A percentile compares a stretch with the other conserved stretches of the same genome.
Conservation (phyloP, 92 coral and sea anemone species). For the Desmophyllum pertusum region DNA sequence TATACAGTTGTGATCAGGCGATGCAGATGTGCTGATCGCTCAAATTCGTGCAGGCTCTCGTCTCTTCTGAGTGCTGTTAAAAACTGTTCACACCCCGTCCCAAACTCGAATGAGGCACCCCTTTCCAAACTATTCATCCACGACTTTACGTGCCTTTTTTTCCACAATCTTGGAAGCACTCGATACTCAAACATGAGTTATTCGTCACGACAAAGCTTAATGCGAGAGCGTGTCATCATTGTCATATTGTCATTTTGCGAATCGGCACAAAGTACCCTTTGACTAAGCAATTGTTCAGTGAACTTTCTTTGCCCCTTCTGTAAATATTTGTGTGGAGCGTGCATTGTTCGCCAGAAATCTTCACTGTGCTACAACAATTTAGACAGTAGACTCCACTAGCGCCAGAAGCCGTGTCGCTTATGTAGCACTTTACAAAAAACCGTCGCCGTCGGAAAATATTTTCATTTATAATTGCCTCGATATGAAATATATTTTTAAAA, state of each 20-base stretch:
- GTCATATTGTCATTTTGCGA: constrained; percentile 34
- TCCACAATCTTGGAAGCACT: background rate
- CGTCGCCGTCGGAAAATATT: background rate
- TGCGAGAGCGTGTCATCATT: constrained; percentile 38
- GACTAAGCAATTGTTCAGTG: constrained; percentile 19
- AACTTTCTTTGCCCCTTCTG: constrained; percentile 23
- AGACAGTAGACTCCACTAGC: constrained; percentile 19
- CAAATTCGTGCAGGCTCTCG: background rate
- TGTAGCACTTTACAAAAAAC: constrained; percentile 1
- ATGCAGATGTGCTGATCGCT: constrained; percentile 76
- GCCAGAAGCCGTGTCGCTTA: constrained; percentile 16
- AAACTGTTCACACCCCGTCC: constrained; percentile 17
- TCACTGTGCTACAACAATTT: constrained; percentile 21
- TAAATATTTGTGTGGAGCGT: constrained; percentile 38
- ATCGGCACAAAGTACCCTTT: constrained; percentile 22
- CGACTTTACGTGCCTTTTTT: background rate
- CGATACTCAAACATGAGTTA: constrained; percentile 12
- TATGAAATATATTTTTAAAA: background rate
- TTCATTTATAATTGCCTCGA: constrained; percentile 8
- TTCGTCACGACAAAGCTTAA: constrained; percentile 24
- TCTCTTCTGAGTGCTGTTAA: background rate
- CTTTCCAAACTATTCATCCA: background rate
- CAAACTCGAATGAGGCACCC: constrained; percentile 12
- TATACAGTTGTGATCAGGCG: constrained; percentile 71
- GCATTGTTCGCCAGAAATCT: constrained; percentile 22